Evolutionary conservation across 2,113 vertebrate species (phyloP).

Genomic region (Callipepla squamata): DNA sequence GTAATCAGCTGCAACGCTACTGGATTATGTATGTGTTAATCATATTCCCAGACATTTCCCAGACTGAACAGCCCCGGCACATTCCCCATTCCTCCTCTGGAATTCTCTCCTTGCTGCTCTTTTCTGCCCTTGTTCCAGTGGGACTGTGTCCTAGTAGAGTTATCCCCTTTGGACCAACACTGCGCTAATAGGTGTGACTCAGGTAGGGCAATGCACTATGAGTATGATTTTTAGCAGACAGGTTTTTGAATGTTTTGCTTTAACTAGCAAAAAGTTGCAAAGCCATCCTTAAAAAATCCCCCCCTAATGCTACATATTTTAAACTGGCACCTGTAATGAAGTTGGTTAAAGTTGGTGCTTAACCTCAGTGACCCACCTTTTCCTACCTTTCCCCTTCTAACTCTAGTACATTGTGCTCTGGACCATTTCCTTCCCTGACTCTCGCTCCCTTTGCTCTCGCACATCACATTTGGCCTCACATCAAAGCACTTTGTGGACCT

Average conservation of each 20-base stretch:
- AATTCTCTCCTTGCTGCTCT: neutral
- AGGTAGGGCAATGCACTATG: neutral
- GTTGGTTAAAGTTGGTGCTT: neutral
- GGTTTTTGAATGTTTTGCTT: neutral
- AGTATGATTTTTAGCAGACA: neutral
- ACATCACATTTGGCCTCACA: neutral
- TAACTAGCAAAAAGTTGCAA: neutral
- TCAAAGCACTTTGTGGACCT: neutral
- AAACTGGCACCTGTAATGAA: neutral
- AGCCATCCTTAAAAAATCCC: neutral
- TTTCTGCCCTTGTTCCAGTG: neutral
- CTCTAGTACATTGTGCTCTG: neutral
- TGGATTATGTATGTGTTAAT: neutral
- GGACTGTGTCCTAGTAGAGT: neutral
- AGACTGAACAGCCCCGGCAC: neutral
- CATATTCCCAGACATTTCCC: neutral
- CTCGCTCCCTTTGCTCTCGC: neutral
- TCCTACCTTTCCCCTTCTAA: neutral
- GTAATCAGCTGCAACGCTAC: neutral
- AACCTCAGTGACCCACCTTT: too few species aligned
- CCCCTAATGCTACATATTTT: neutral
- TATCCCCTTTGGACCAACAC: rapidly evolving
- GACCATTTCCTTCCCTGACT: neutral
- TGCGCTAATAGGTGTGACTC: neutral
- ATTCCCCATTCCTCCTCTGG: neutral